Conservation (phyloP, 2,888 invertebrate species). For the Hartigia nigra region DNA sequence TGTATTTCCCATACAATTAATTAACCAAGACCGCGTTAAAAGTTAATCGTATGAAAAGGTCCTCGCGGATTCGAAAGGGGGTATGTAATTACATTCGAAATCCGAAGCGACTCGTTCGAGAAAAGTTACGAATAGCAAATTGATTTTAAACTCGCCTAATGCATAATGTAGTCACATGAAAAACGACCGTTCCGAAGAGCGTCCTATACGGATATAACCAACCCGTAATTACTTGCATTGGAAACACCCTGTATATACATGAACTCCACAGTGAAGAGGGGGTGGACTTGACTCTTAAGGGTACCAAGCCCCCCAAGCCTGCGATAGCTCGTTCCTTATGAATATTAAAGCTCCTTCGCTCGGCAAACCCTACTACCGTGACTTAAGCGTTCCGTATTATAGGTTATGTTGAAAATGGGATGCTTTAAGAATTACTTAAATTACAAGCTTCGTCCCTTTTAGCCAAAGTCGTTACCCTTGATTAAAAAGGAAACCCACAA, state of each 20-base stretch:
- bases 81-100: not conserved
- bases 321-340: not conserved
- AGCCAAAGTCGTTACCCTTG: not conserved
- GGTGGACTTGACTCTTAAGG: not conserved
- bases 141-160: conserved; percentile 24
- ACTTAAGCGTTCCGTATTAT: not conserved
- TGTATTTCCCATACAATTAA: not conserved
- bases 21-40: not conserved
- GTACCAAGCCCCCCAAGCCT: not conserved
- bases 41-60: not conserved
- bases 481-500: too few species aligned
- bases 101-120: not conserved
- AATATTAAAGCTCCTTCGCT: not conserved
- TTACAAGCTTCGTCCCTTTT: not conserved
- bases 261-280: not conserved
- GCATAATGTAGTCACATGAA: conserved; percentile 24
- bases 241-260: not conserved
- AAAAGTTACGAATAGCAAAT: conserved; percentile 14
- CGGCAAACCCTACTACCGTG: not conserved
- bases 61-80: not conserved
- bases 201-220: not conserved
- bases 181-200: conserved; percentile 10
- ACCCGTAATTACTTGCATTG: conserved; percentile 1
- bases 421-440: not conserved
- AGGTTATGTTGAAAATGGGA: not conserved